These are phyloP conservation scores for Drymodes brunneopygia DNA, from an alignment of 2,113 vertebrate species.

Conservation along the genomic window DNA sequence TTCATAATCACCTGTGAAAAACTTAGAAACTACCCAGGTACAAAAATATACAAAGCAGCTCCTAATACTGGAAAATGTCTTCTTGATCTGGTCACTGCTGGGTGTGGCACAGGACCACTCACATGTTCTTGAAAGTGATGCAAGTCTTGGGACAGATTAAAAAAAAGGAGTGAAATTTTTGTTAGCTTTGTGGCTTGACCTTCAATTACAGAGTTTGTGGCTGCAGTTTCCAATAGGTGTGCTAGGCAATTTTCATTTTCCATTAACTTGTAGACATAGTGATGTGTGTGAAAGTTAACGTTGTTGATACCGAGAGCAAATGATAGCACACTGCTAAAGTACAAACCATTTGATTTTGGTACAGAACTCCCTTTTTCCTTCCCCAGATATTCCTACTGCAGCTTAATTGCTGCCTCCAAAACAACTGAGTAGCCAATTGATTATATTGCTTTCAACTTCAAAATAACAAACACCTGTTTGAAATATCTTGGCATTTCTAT, in stretches of 20 bases:
- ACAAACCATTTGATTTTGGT: background rate
- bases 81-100: background rate
- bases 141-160: background rate
- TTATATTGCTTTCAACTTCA: background rate
- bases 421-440: background rate
- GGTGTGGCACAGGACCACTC: background rate
- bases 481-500: background rate
- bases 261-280: background rate
- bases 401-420: background rate
- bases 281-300: background rate
- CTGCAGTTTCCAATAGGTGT: background rate
- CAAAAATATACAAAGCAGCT: background rate
- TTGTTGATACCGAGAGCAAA: background rate
- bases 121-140: background rate
- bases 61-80: background rate
- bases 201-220: background rate
- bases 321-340: background rate
- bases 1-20: background rate
- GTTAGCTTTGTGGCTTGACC: background rate
- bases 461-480: background rate
- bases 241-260: conserved; percentile 5
- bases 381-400: background rate
- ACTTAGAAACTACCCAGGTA: background rate
- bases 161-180: background rate
- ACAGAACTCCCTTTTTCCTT: background rate